Evolutionary conservation across 2,797 vertebrate species (phyloP), one percentile per base, ranked within the genome.

Genomic region (Epinephelus awoara): DNA sequence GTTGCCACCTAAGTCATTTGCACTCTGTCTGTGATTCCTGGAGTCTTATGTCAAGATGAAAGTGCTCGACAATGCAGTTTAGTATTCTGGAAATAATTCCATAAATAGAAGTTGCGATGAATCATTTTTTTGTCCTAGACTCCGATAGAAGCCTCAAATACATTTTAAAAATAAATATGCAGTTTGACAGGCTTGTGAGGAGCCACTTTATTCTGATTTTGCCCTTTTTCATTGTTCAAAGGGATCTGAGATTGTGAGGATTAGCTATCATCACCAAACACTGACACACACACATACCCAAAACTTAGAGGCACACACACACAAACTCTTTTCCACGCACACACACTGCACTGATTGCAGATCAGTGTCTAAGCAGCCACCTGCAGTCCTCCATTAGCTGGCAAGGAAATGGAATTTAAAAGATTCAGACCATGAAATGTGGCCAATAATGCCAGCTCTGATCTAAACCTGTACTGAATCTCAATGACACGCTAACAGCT

Each of bases 391-490:
- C 86, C 83, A 77, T 88, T 86, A 91, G 78, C 67, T 65, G 80
- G 70, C 59, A 79, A 64, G 83, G 85, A 89, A 89, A 88, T 80
- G 73, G 86, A 86, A 87, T 85, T 88, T 83, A 86, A 84, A 84
- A 82, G 87, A 90, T 83, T 88, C 80, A 82, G 88, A 91, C 86
- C 89, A 89, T 91, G 91, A 91, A 89, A 92, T 93, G 88, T 85
- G 80, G 68, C 84, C 87, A 86, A 82, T 89, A 89, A 88, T 80
- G 67, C 78, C 77, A 63, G 74, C 77, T 73, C 77, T 77, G 81
- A 91, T 89, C 83, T 71, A 75, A 82, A 89, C 88, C 79, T 85
- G 86, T 34, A 3, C 85, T 70, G 89, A 84, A 88, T 91, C 81
- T 88, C 82, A 92, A 93, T 89, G 86, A 84, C 42, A 80, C 57